phyloP scores from a whole-genome alignment of 2,797 vertebrate species.

The Helicolenus hilgendorfi region DNA sequence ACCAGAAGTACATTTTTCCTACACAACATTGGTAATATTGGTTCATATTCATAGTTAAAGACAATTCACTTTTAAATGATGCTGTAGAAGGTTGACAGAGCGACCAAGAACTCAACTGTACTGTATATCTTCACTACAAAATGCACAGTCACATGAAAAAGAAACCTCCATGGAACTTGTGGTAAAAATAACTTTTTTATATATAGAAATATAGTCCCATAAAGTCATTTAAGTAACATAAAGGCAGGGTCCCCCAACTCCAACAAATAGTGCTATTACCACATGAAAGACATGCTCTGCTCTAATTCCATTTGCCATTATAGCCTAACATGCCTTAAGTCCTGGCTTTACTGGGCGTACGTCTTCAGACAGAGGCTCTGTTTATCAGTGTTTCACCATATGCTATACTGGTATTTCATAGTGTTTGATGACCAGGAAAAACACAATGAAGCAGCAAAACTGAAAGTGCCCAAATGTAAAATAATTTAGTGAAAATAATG shows the following conservation, averaged over 20 bases:
- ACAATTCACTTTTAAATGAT: background rate
- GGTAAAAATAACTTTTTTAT: slow-evolving; percentile 62
- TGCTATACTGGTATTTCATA: background rate
- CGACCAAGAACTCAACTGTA: background rate
- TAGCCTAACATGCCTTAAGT: slow-evolving; percentile 35
- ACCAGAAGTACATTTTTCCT: background rate
- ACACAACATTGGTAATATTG: background rate
- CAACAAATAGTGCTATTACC: slow-evolving; percentile 68
- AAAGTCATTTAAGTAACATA: slow-evolving; percentile 69
- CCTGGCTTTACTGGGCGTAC: background rate
- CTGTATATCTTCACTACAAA: slow-evolving; percentile 13
- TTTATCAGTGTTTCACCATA: slow-evolving; percentile 15
- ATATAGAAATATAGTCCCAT: slow-evolving; percentile 63
- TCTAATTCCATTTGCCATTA: slow-evolving; percentile 59
- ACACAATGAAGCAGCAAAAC: background rate
- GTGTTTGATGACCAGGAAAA: slow-evolving; percentile 13
- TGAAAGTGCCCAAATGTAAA: background rate
- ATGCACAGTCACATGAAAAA: slow-evolving; percentile 31
- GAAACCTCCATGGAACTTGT: slow-evolving; percentile 22
- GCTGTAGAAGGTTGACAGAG: background rate
- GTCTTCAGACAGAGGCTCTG: slow-evolving; percentile 8
- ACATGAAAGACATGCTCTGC: slow-evolving; percentile 71
- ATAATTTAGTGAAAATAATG: background rate
- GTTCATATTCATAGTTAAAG: background rate
- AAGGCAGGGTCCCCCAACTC: slow-evolving; percentile 59